A percentile compares a stretch with the other conserved stretches of the same genome.
phyloP scores from a whole-genome alignment of 1,140 invertebrate species.

The Diabrotica undecimpunctata region DNA sequence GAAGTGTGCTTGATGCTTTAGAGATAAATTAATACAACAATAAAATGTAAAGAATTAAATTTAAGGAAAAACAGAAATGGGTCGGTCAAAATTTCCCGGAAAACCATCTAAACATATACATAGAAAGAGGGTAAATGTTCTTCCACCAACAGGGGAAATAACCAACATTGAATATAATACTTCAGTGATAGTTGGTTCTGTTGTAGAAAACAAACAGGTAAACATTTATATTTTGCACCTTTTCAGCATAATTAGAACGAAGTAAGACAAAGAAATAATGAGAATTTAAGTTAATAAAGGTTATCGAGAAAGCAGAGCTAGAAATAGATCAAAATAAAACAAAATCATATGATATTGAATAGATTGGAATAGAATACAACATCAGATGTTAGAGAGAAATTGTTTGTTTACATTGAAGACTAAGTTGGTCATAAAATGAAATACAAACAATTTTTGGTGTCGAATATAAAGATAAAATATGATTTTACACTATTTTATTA shows the following conservation, averaged over 20 bases:
- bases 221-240: slow-evolving; percentile 33
- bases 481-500: too few species aligned
- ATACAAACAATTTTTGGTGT: too few species aligned
- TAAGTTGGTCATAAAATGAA: too few species aligned
- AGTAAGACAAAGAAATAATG: too few species aligned
- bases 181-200: slow-evolving; percentile 49
- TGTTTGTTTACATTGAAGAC: too few species aligned
- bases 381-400: too few species aligned
- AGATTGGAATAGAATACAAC: too few species aligned
- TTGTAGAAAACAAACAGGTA: slow-evolving; percentile 53
- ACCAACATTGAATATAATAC: slow-evolving; percentile 47
- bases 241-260: neutral
- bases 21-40: slow-evolving; percentile 23
- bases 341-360: too few species aligned
- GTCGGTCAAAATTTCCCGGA: slow-evolving; percentile 73
- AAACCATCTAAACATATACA: slow-evolving; percentile 80
- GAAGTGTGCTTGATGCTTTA: slow-evolving; percentile 29
- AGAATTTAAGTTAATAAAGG: too few species aligned
- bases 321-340: too few species aligned
- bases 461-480: too few species aligned
- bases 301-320: too few species aligned
- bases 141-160: slow-evolving; percentile 55
- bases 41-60: slow-evolving; percentile 24
- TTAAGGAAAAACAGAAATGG: slow-evolving; percentile 50
- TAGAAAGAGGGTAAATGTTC: slow-evolving; percentile 74